Evolutionary conservation across 2,113 vertebrate genomes (phyloP).

Genomic region (Scomber japonicus): DNA sequence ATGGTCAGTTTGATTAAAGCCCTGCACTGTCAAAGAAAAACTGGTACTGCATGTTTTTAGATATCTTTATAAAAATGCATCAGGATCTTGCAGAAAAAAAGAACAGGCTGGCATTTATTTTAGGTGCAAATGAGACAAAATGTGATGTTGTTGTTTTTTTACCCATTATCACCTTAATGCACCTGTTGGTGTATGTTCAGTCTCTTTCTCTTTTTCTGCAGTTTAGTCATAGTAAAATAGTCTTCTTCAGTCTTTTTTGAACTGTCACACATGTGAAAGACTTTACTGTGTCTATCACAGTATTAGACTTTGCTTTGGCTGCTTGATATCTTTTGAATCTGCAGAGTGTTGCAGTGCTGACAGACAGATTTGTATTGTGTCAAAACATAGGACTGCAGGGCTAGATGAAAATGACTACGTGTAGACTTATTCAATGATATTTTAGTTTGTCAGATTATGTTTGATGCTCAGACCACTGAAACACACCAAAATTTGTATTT

Average conservation of each 20-base stretch:
- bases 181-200: neutral
- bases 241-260: conserved; percentile 2
- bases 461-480: conserved; percentile 44
- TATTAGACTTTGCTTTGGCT: neutral
- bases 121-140: neutral
- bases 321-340: conserved; percentile 3
- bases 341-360: neutral
- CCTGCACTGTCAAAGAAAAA: conserved; percentile 33
- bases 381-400: conserved; percentile 22
- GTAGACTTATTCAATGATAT: conserved; percentile 28
- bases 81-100: neutral
- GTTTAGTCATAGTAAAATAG: conserved; percentile 1
- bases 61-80: conserved; percentile 23
- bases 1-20: conserved; percentile 61
- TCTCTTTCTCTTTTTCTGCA: neutral
- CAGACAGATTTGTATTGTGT: neutral
- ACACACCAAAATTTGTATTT: conserved; percentile 64
- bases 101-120: neutral
- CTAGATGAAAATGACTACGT: conserved; percentile 67
- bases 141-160: neutral
- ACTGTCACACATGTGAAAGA: neutral
- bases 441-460: conserved; percentile 37
- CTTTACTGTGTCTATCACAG: neutral
- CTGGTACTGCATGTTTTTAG: conserved; percentile 50
- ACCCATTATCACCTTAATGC: neutral